phyloP scores from a whole-genome alignment of 2,888 invertebrate genomes.

The Argyra leucocephala region DNA sequence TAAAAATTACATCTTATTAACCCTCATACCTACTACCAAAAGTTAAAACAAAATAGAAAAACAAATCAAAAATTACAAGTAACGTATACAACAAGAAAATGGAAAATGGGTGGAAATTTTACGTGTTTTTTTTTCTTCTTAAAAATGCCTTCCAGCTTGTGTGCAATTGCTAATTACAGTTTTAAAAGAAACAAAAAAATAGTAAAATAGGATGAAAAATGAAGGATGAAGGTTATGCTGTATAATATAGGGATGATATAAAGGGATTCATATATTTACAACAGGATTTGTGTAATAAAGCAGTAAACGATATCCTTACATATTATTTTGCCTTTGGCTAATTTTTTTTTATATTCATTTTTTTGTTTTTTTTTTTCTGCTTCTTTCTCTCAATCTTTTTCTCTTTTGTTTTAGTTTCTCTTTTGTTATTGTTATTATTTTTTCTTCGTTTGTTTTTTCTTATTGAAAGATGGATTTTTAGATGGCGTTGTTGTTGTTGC shows the following conservation, averaged over 20 bases:
- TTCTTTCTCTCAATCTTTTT: neutral
- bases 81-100: neutral
- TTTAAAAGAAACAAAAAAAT: neutral
- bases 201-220: neutral
- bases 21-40: neutral
- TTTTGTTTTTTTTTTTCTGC: neutral
- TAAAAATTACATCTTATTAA: neutral
- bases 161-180: constrained; percentile 6
- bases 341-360: neutral
- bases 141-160: neutral
- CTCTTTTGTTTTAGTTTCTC: neutral
- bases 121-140: too few relatives aligned
- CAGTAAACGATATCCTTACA: constrained; percentile 4
- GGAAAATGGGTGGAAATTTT: too few relatives aligned
- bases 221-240: neutral
- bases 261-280: neutral
- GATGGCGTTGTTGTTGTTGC: neutral
- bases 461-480: too few relatives aligned
- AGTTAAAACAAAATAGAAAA: too few relatives aligned
- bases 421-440: neutral
- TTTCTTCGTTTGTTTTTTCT: too few relatives aligned
- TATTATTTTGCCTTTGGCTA: neutral
- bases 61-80: neutral
- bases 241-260: too few relatives aligned
- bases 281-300: constrained; percentile 3